Evolutionary conservation across 1,140 invertebrate species (phyloP).

Genomic region (Drosophila baimaii): DNA sequence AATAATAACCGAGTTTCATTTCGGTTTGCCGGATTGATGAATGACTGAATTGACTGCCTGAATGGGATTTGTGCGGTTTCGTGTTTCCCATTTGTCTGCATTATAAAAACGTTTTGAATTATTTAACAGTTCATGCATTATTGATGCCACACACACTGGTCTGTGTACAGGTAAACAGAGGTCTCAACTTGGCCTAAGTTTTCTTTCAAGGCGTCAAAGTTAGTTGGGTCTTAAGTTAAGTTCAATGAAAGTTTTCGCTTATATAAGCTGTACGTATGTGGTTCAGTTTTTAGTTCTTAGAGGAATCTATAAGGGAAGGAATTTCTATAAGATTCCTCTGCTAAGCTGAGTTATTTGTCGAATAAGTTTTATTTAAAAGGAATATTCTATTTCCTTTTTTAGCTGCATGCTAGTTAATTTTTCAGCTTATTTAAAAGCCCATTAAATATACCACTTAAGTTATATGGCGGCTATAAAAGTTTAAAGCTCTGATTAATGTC

Average conservation of each 20-base stretch:
- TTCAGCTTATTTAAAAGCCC: neutral
- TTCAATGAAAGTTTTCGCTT: conserved; percentile 23
- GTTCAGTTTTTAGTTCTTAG: neutral
- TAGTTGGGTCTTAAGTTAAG: neutral
- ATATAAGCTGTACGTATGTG: neutral
- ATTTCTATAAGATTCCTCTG: neutral
- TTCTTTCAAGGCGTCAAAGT: conserved; percentile 14
- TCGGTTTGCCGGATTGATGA: conserved; percentile 47
- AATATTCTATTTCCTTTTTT: neutral
- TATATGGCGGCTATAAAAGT: neutral
- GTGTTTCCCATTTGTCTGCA: conserved; percentile 45
- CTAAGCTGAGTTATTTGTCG: neutral
- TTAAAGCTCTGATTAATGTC: neutral
- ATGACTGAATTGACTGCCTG: conserved; percentile 19
- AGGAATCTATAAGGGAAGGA: neutral
- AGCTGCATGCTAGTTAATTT: neutral
- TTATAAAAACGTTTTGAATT: conserved; percentile 46
- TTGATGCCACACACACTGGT: conserved; percentile 22
- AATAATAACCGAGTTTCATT: conserved; percentile 44
- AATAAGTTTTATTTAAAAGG: neutral
- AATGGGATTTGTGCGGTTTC: conserved; percentile 42
- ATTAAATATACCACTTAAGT: neutral
- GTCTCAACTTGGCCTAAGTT: conserved; percentile 13
- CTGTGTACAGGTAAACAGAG: neutral
- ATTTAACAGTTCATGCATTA: conserved; percentile 36